Base-by-base conservation (phyloP, 2,113 vertebrate species). In the Tiliqua scincoides region DNA sequence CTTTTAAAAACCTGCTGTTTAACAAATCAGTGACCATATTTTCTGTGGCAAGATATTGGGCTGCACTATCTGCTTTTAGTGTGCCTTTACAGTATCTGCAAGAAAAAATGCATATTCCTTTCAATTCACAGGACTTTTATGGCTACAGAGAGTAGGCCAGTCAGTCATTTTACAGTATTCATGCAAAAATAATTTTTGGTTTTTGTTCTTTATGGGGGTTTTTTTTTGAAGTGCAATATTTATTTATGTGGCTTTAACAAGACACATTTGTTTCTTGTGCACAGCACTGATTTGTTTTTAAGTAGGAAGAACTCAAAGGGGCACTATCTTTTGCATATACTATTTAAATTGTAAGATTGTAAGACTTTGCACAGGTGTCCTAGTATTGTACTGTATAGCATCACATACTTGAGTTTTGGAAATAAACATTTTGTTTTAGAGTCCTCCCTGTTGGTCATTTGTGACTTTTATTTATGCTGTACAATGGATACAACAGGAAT, bases 371-470 rank as follows among this genome's bases (percentile, higher is more conserved):
- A 97, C 94, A 95, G 95, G 95, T 94, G 96, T 97, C 94, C 92
- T 95, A 93, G 91, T 92, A 90, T 96, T 96, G 96, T 97, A 95
- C 94, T 97, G 94, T 96, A 97, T 95, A 96, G 93, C 95, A 95
- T 95, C 97, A 97, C 96, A 94, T 96, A 97, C 97, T 96, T 97
- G 96, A 97, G 93, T 96, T 97, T 95, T 93, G 94, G 43, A 96
- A 99, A 98, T 98, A 99, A 99, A 98, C 95, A 86, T 95, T 96
- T 85, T 89, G 90, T 95, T 95, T 95, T 87, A 93, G 95, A 94
- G 80, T 89, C 78, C 8, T 91, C 52, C n/a, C 0, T 81, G 82
- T 89, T 88, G 81, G 86, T 87, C 35, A 52, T 61, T 75, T 81
- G 67, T 83, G 82, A 72, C 70, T 85, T 48, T 48, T 91, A 79